Evolutionary conservation across 2,888 invertebrate species (phyloP), one percentile per base, ranked within the genome.

Genomic region (Actias luna): DNA sequence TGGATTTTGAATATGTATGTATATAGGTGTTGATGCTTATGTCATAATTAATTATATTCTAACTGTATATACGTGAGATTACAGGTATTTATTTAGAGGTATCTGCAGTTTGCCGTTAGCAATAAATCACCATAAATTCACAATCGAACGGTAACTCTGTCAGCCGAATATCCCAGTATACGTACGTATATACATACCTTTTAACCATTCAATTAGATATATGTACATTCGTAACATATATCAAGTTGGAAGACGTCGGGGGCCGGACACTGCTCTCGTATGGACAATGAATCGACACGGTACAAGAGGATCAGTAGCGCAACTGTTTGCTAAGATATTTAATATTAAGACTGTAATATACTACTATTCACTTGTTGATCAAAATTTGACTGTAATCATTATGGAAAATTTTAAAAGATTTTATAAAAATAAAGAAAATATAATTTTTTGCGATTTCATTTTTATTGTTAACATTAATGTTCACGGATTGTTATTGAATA

Each of bases 241-340:
- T 55, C 55, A 55, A 55, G 29, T 42, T 58, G 46, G 52, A 52
- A 55, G 55, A 63, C 55, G 59, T 39, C 36, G 35, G 59, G 35
- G 35, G 33, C 58, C 27, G 62, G 22, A 58, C 27, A 16, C 52
- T 62, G 35, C 58, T 62, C 63, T 57, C 31, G 22, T 27, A 58
- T 59, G 63, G 59, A 63, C 55, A 63, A 55, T 63, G 39, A 39
- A 31, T 31, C 42, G 33, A 29, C n/a, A 29, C 1, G 29, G 29
- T 55, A 29, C 16, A 29, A 29, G 7, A 29, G 8, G 29, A 29
- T 3, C 55, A 55, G 55, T 55, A 29, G 29, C 0, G 55, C 5
- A 55, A 29, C 27, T 29, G 29, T 29, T 29, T 29, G n/a, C 29
- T 52, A 22, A 22, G 3, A 10, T 22, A 22, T 10, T 18, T 22